A percentile compares a stretch with the other conserved stretches of the same genome.
phyloP scores from a whole-genome alignment of 92 coral and sea anemone species.

The Blastomussa wellsi region DNA sequence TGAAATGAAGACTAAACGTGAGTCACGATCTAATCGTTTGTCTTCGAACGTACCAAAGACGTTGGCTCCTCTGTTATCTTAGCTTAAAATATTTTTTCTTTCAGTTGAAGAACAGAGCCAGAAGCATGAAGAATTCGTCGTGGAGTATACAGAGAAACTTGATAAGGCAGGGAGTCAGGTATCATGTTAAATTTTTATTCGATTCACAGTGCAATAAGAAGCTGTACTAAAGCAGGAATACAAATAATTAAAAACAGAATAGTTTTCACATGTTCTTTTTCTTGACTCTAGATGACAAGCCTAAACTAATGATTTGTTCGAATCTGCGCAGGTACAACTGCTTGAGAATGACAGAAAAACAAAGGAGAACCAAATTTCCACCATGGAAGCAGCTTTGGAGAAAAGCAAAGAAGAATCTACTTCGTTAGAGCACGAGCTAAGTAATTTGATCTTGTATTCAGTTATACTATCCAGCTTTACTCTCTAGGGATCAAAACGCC shows the following conservation, averaged over 20 bases:
- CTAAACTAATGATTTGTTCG: background rate
- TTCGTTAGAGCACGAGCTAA: slow-evolving; percentile 75
- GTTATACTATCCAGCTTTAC: background rate
- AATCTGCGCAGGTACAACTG: slow-evolving; percentile 51
- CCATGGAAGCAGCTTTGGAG: slow-evolving; percentile 63
- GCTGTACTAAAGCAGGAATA: background rate
- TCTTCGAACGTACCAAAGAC: background rate
- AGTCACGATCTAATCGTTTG: slow-evolving; percentile 32
- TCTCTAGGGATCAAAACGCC: background rate
- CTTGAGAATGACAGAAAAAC: slow-evolving; percentile 69
- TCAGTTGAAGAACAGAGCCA: slow-evolving; percentile 76
- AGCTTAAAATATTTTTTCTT: background rate
- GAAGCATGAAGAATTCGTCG: slow-evolving; percentile 53
- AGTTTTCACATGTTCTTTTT: background rate
- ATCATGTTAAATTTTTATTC: background rate
- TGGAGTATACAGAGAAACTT: slow-evolving; percentile 71
- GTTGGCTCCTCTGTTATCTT: background rate
- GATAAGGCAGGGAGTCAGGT: slow-evolving; percentile 77
- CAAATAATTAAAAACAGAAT: background rate
- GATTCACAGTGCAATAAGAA: background rate
- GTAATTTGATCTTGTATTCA: slow-evolving; percentile 35
- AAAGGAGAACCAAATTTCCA: slow-evolving; percentile 68
- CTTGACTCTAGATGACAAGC: background rate
- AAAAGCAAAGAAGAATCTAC: slow-evolving; percentile 70
- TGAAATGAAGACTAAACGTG: slow-evolving; percentile 78